Evolutionary conservation across 2,113 vertebrate genomes (phyloP).

Genomic region (Takifugu bimaculatus): DNA sequence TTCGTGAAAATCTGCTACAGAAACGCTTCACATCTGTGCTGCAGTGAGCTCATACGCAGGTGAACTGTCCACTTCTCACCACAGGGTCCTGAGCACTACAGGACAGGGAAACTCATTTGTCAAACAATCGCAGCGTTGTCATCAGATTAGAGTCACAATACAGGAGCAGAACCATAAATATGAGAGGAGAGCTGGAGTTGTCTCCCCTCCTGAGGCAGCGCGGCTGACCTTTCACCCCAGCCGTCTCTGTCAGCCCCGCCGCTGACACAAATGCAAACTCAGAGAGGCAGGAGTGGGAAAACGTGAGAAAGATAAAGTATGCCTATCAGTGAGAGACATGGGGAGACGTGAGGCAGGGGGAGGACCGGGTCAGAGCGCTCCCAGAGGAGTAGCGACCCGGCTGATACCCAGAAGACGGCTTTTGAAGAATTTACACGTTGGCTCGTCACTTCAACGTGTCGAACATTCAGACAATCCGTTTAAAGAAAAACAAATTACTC

Average conservation of each 20-base stretch:
- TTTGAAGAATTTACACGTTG: conserved; percentile 66
- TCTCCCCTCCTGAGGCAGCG: conserved; percentile 21
- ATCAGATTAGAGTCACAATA: conserved; percentile 44
- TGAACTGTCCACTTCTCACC: conserved; percentile 14
- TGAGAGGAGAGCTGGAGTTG: conserved; percentile 33
- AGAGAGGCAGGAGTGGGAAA: conserved; percentile 20
- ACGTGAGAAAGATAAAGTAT: conserved; percentile 38
- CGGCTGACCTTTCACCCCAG: conserved; percentile 41
- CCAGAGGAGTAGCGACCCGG: conserved; percentile 42
- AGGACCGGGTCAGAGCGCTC: conserved; percentile 24
- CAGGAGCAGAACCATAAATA: conserved; percentile 50
- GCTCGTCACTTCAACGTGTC: conserved; percentile 48
- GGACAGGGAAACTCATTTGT: conserved; percentile 46
- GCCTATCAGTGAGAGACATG: conserved; percentile 11
- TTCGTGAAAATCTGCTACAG: conserved; percentile 33
- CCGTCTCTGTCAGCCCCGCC: conserved; percentile 35
- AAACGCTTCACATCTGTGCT: conserved; percentile 32
- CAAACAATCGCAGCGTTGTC: conserved; percentile 52
- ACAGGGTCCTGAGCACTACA: conserved; percentile 23
- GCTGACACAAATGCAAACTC: conserved; percentile 44
- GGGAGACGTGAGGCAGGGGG: background rate
- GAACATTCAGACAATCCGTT: conserved; percentile 63
- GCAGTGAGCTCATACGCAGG: conserved; percentile 36
- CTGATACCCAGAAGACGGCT: conserved; percentile 42
- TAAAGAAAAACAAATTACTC: conserved; percentile 71